A percentile compares a stretch with the other conserved stretches of the same genome.
Conservation (phyloP, 2,113 vertebrate species). For the Merops nubicus region DNA sequence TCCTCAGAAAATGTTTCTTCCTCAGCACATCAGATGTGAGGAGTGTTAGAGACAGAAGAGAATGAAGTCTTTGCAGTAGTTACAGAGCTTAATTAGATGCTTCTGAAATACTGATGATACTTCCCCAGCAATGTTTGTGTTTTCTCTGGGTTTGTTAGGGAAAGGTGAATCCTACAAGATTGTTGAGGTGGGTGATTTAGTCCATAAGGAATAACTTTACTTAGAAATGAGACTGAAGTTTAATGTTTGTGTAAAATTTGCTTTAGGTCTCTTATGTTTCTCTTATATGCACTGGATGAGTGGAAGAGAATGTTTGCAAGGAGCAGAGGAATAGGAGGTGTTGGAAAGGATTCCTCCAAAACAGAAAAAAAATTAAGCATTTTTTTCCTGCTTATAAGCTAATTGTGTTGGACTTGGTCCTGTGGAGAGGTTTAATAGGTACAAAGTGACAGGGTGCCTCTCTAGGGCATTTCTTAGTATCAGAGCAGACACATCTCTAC, state of each 20-base stretch:
- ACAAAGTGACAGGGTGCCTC: accelerated
- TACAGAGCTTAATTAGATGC: background rate
- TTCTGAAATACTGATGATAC: background rate
- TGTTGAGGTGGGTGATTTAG: background rate
- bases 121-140: background rate
- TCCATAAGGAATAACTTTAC: background rate
- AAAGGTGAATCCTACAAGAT: background rate
- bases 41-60: background rate
- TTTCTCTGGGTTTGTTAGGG: background rate
- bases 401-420: background rate
- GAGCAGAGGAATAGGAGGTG: background rate
- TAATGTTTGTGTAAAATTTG: background rate
- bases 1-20: background rate
- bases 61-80: background rate
- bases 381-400: background rate
- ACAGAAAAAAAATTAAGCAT: background rate
- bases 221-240: background rate
- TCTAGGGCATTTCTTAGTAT: background rate
- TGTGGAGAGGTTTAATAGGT: background rate
- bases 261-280: background rate
- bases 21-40: background rate
- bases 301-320: background rate
- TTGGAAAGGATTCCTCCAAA: background rate
- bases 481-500: background rate
- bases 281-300: background rate